A percentile compares a stretch with the other conserved stretches of the same genome.
Evolutionary conservation across 1,140 invertebrate species (phyloP).

Genomic region (Melitaea cinxia): DNA sequence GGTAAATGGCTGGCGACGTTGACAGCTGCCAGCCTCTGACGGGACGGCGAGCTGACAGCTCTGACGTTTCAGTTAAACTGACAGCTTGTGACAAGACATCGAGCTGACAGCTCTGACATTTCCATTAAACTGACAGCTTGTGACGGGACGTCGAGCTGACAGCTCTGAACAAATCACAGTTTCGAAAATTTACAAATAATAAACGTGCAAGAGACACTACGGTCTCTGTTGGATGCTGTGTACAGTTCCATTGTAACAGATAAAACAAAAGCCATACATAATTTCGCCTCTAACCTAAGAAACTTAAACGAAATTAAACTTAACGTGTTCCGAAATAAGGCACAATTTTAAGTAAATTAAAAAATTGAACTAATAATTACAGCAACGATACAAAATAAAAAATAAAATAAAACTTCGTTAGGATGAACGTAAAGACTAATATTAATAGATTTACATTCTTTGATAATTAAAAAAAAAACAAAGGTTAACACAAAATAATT

Average conservation of each 20-base stretch:
- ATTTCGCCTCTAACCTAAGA: conserved; percentile 21
- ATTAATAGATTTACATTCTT: not conserved
- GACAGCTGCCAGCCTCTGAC: conserved; percentile 27
- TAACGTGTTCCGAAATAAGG: conserved; percentile 34
- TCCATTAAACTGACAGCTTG: no score
- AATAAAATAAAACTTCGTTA: not conserved
- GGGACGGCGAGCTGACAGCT: not conserved
- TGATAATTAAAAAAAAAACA: not conserved
- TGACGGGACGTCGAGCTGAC: no score
- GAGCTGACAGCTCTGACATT: no score
- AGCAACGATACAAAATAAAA: conserved; percentile 18
- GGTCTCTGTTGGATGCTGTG: not conserved
- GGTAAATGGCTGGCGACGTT: conserved; percentile 44
- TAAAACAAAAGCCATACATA: conserved; percentile 19
- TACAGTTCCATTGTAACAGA: conserved; percentile 4
- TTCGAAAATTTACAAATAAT: no score
- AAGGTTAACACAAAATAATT: not conserved
- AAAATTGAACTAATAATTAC: conserved; percentile 30
- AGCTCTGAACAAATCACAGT: not conserved
- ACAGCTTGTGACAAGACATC: no score
- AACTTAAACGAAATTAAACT: conserved; percentile 25
- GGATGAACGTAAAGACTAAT: not conserved
- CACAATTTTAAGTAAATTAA: conserved; percentile 30
- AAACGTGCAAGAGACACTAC: not conserved
- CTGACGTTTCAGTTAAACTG: no score